A percentile compares a stretch with the other conserved stretches of the same genome.
phyloP scores from a whole-genome alignment of 2,797 vertebrate species.

The Cercopithecus hamlyni region DNA sequence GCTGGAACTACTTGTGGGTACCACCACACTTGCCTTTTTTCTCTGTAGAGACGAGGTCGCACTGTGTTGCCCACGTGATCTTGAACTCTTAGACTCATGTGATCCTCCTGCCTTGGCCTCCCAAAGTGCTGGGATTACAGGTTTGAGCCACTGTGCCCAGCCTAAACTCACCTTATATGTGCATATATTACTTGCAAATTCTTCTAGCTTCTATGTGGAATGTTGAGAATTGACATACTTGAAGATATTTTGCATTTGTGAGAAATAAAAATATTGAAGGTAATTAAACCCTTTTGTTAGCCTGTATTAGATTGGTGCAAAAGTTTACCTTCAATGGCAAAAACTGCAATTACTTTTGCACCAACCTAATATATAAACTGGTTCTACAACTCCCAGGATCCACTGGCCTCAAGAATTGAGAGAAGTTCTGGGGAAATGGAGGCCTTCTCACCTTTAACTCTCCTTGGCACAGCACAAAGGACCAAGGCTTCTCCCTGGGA shows the following conservation, averaged over 20 bases:
- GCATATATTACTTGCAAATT: neutral
- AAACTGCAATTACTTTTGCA: neutral
- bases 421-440: neutral
- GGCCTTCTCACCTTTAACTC: neutral
- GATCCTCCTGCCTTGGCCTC: neutral
- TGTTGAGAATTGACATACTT: neutral
- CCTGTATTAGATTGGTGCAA: neutral
- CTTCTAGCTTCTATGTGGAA: neutral
- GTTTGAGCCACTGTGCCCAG: neutral
- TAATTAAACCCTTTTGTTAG: neutral
- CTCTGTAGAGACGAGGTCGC: no score
- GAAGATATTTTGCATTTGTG: constrained; percentile 14
- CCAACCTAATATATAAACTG: neutral
- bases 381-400: neutral
- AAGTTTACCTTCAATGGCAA: neutral
- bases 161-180: neutral
- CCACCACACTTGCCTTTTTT: no score
- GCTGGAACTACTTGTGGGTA: no score
- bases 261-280: constrained; percentile 35
- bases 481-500: constrained; percentile 9
- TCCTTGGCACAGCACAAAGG: constrained; percentile 25
- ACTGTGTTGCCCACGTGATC: no score
- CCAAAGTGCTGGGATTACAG: neutral
- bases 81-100: no score
- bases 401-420: neutral